Percentiles rank a stretch among this genome's conserved stretches.
phyloP scores from a whole-genome alignment of 2,888 invertebrate genomes.

The Drosophila setosimentum region DNA sequence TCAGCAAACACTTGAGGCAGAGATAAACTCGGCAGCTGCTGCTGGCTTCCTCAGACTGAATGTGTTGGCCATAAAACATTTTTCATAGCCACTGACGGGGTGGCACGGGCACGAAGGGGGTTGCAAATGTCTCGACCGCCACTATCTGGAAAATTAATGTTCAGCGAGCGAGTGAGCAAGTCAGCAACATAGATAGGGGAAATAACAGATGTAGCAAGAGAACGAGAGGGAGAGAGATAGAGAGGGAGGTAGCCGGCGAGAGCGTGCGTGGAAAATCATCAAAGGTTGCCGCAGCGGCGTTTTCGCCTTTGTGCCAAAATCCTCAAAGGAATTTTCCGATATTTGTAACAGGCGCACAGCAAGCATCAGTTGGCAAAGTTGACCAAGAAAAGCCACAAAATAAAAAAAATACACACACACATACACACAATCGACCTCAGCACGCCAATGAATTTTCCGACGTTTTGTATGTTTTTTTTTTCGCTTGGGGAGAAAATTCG shows the following conservation, averaged over 20 bases:
- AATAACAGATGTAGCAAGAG: constrained; percentile 4
- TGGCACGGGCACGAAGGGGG: constrained; percentile 55
- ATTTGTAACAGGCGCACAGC: constrained; percentile 82
- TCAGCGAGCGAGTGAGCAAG: constrained; percentile 14
- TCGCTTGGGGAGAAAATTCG: constrained; percentile 74
- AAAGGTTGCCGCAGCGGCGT: constrained; percentile 78
- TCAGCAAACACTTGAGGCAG: constrained; percentile 62
- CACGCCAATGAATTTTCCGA: constrained; percentile 74
- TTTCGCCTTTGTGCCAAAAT: constrained; percentile 82
- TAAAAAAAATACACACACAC: constrained; percentile 29
- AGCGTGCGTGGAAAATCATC: constrained; percentile 78
- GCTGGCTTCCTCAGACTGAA: constrained; percentile 26
- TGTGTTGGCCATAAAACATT: constrained; percentile 71
- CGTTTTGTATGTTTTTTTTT: constrained; percentile 55
- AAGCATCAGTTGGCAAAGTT: constrained; percentile 62
- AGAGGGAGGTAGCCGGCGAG: constrained; percentile 11
- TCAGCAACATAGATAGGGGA: constrained; percentile 4
- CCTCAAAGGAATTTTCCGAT: constrained; percentile 85
- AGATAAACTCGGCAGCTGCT: constrained; percentile 48
- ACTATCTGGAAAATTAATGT: constrained; percentile 72
- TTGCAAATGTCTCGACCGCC: constrained; percentile 66
- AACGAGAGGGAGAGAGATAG: constrained; percentile 5
- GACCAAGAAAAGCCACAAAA: constrained; percentile 75
- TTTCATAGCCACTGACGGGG: constrained; percentile 48
- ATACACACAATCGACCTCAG: constrained; percentile 47